Evolutionary conservation across 2,888 invertebrate genomes (phyloP).

Genomic region (Phyto melanocephala): DNA sequence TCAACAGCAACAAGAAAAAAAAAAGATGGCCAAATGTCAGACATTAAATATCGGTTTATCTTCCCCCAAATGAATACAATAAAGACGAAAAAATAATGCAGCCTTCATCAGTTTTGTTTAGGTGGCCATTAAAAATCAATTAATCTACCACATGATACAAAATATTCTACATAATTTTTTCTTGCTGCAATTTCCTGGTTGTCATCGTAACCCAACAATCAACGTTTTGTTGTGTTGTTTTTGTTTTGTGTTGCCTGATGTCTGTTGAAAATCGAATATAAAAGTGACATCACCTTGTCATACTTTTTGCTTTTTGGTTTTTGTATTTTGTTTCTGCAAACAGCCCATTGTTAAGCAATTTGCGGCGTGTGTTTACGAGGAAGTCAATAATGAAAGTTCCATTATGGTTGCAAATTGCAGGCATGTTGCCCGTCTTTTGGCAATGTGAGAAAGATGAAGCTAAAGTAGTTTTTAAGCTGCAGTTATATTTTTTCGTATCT

Average conservation of each 20-base stretch:
- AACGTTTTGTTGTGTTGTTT: constrained; percentile 4
- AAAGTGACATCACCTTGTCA: constrained; percentile 48
- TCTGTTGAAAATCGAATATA: constrained; percentile 17
- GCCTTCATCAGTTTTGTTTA: constrained; percentile 47
- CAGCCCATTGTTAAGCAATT: constrained; percentile 51
- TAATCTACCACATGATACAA: constrained; percentile 59
- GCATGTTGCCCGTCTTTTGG: neutral
- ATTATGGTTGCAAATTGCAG: constrained; percentile 14
- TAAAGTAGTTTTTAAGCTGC: neutral
- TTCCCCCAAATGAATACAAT: neutral
- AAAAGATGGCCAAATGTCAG: constrained; percentile 42
- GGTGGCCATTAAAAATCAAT: constrained; percentile 64
- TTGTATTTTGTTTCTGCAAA: too few relatives aligned
- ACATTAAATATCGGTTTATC: constrained; percentile 58
- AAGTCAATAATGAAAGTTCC: constrained; percentile 47
- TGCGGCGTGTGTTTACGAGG: constrained; percentile 29
- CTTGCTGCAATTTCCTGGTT: constrained; percentile 19
- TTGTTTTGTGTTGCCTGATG: neutral
- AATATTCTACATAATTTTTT: neutral
- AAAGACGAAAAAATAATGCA: neutral
- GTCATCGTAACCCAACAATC: neutral
- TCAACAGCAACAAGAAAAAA: neutral
- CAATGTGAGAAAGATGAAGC: neutral
- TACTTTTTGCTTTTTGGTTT: neutral
- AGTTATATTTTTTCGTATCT: too few relatives aligned